A percentile compares a stretch with the other conserved stretches of the same genome.
Evolutionary conservation across 2,797 vertebrate genomes (phyloP).

Genomic region (Sandelia bainsii): DNA sequence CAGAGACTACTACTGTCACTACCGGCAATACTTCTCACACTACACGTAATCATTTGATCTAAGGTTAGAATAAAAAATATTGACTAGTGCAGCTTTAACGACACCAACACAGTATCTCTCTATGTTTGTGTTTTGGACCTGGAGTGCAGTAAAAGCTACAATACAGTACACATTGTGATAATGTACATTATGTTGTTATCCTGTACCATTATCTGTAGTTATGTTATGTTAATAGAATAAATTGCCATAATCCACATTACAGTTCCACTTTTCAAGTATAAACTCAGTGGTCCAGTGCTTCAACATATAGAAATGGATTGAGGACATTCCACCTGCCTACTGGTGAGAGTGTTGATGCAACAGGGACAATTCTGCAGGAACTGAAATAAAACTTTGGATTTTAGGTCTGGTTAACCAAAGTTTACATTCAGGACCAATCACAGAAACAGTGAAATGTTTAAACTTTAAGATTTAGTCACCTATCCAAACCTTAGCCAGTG

Average conservation of each 20-base stretch:
- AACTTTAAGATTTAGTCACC: background rate
- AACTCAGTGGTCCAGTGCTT: slow-evolving; percentile 2
- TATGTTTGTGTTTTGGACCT: background rate
- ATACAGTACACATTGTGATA: background rate
- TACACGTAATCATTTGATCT: background rate
- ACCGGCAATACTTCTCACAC: background rate
- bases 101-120: background rate
- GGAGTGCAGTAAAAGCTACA: background rate
- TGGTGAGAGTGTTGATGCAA: slow-evolving; percentile 25
- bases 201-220: background rate
- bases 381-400: slow-evolving; percentile 9
- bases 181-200: background rate
- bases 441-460: background rate
- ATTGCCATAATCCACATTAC: slow-evolving; percentile 1
- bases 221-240: slow-evolving; percentile 11
- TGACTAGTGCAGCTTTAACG: slow-evolving; percentile 4
- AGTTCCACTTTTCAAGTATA: slow-evolving; percentile 4
- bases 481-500: background rate
- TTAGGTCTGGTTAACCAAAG: background rate
- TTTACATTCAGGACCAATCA: slow-evolving; percentile 3
- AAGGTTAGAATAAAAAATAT: background rate
- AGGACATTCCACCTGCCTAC: slow-evolving; percentile 12
- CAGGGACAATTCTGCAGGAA: slow-evolving; percentile 27
- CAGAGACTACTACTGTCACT: background rate
- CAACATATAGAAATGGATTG: background rate